These are phyloP conservation scores for Timema podura DNA, from an alignment of 2,888 invertebrate genomes.

Conservation along the genomic window DNA sequence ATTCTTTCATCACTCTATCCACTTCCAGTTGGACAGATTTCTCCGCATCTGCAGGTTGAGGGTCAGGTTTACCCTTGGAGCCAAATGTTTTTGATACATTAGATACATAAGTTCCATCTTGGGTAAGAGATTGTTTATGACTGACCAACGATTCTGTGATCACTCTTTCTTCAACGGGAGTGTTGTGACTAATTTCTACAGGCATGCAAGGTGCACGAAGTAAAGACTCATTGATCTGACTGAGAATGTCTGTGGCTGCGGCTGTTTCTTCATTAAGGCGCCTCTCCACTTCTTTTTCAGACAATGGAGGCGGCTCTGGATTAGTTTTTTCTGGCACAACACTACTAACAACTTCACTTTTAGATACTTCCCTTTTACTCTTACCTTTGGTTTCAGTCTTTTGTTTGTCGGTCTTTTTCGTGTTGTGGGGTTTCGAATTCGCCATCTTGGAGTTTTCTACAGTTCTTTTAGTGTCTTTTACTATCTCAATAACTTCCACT, in stretches of 20 bases:
- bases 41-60: conserved; percentile 40
- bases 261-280: conserved; percentile 37
- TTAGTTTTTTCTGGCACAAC: neutral
- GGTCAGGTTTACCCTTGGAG: neutral
- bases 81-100: neutral
- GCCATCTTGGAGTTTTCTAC: conserved; percentile 4
- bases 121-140: too few relatives aligned
- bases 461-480: conserved; percentile 10
- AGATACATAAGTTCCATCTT: neutral
- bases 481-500: conserved; percentile 27
- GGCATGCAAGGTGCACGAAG: too few relatives aligned
- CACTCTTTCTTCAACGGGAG: conserved; percentile 10
- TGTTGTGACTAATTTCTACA: neutral
- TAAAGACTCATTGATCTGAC: conserved; percentile 42
- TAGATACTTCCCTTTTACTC: conserved; percentile 31
- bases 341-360: neutral
- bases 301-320: conserved; percentile 11
- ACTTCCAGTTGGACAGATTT: conserved; percentile 45
- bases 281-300: conserved; percentile 21
- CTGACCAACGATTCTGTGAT: neutral
- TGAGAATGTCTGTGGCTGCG: conserved; percentile 46
- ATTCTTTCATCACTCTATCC: conserved; percentile 42
- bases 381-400: conserved; percentile 26
- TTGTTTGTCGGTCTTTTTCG: conserved; percentile 1
- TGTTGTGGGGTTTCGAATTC: conserved; percentile 12